Evolutionary conservation across 2,888 invertebrate genomes (phyloP).

Genomic region (Acanthacorydalis orientalis): DNA sequence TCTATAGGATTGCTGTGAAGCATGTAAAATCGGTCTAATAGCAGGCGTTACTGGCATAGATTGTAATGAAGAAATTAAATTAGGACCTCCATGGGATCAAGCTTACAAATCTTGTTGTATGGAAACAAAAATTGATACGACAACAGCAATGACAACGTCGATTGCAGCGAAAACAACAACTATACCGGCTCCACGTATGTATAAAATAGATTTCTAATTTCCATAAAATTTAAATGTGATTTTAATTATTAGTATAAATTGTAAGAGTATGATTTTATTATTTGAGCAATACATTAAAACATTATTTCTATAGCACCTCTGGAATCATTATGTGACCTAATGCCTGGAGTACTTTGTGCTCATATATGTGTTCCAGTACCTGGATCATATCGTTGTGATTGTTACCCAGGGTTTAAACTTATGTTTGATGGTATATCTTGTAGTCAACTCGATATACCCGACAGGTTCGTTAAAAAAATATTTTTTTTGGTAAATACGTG

Average conservation of each 20-base stretch:
- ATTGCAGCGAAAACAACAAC: slow-evolving; percentile 7
- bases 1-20: slow-evolving; percentile 40
- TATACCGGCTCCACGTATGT: slow-evolving; percentile 8
- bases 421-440: slow-evolving; percentile 57
- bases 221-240: not conserved
- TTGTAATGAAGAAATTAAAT: slow-evolving; percentile 35
- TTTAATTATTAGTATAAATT: not conserved
- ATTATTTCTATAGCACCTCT: slow-evolving; percentile 12
- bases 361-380: slow-evolving; percentile 61
- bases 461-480: not conserved
- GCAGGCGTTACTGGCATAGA: slow-evolving; percentile 35
- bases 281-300: not conserved
- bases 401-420: slow-evolving; percentile 48
- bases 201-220: not conserved
- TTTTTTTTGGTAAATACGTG: too few relatives aligned
- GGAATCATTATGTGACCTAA: slow-evolving; percentile 38
- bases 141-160: slow-evolving; percentile 11
- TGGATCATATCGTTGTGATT: slow-evolving; percentile 53
- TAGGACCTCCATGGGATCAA: slow-evolving; percentile 39
- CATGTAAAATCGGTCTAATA: slow-evolving; percentile 44
- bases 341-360: slow-evolving; percentile 46
- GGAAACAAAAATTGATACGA: slow-evolving; percentile 17
- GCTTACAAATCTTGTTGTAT: slow-evolving; percentile 45
- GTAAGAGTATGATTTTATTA: not conserved
- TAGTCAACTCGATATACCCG: slow-evolving; percentile 23